Evolutionary conservation across 2,888 invertebrate genomes (phyloP).

Genomic region (Hybos culiciformis): DNA sequence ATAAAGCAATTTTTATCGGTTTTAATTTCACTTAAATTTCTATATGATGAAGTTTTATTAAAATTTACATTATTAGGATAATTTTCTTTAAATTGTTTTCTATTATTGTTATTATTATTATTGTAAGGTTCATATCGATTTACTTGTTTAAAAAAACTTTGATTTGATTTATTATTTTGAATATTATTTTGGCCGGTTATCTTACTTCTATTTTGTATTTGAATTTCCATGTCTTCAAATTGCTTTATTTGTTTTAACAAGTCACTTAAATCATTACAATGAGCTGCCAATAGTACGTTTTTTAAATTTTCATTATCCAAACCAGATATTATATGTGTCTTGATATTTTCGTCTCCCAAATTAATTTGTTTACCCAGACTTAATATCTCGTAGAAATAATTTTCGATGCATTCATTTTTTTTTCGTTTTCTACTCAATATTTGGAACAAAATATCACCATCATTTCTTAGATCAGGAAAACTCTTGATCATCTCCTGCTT

Average conservation of each 20-base stretch:
- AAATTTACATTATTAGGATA: no score
- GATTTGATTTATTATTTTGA: no score
- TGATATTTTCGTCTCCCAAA: not conserved
- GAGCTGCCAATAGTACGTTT: not conserved
- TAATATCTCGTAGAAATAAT: not conserved
- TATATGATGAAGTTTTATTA: not conserved
- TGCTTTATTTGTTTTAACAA: not conserved
- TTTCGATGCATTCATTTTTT: not conserved
- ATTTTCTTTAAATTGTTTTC: no score
- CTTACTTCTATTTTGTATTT: not conserved
- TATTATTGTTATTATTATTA: no score
- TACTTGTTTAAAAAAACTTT: no score
- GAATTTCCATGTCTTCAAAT: not conserved
- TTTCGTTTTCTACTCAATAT: not conserved
- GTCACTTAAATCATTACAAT: not conserved
- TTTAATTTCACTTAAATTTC: no score
- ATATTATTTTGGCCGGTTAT: not conserved
- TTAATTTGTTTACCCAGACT: not conserved
- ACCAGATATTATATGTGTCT: not conserved
- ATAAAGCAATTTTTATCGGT: not conserved
- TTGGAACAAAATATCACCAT: not conserved
- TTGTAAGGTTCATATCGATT: no score
- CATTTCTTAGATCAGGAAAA: not conserved
- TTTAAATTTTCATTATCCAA: not conserved
- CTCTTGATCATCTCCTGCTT: not conserved